phyloP scores from a whole-genome alignment of 1,140 invertebrate genomes.

The Elymnias hypermnestra region DNA sequence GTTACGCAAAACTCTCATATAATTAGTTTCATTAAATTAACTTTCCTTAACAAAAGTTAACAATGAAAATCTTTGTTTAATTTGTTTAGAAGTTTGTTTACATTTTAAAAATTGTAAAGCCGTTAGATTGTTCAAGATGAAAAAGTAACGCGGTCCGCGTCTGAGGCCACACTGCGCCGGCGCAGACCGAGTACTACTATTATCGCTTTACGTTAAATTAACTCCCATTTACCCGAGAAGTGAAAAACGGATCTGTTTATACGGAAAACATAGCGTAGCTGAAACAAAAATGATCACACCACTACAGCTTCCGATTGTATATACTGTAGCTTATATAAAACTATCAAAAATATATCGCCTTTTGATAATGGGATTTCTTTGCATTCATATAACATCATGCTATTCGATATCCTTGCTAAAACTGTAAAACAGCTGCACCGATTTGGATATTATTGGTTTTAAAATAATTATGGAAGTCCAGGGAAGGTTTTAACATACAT shows the following conservation, averaged over 20 bases:
- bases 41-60: constrained; percentile 57
- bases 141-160: constrained; percentile 33
- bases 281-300: constrained; percentile 56
- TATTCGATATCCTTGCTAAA: too few species aligned
- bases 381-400: too few species aligned
- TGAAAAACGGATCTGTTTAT: constrained; percentile 64
- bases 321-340: too few species aligned
- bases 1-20: too few species aligned
- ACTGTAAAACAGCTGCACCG: too few species aligned
- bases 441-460: too few species aligned
- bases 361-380: too few species aligned
- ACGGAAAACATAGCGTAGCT: constrained; percentile 55
- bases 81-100: constrained; percentile 8
- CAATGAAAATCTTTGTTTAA: constrained; percentile 34
- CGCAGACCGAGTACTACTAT: constrained; percentile 31
- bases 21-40: constrained; percentile 53
- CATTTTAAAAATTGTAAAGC: constrained; percentile 30
- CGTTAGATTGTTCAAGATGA: too few species aligned
- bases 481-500: too few species aligned
- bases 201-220: constrained; percentile 60
- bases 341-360: too few species aligned
- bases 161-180: constrained; percentile 33
- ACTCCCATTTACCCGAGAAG: constrained; percentile 56
- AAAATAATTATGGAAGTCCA: too few species aligned
- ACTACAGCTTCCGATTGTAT: too few species aligned